phyloP scores from a whole-genome alignment of 2,113 vertebrate species.

The Laticauda laticaudata region DNA sequence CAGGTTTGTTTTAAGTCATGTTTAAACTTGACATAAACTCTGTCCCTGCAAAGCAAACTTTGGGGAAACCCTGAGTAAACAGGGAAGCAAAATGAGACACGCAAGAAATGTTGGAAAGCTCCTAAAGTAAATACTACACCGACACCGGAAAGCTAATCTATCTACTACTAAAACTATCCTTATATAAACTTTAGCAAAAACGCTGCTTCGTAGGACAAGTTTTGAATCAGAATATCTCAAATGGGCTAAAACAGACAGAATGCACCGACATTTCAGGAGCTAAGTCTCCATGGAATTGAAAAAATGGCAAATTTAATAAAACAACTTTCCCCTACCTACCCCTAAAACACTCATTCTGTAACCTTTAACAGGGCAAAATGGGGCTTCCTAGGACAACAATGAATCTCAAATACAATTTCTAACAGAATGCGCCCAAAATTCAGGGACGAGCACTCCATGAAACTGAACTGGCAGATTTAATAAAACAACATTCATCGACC shows the following conservation, averaged over 20 bases:
- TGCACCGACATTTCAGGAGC: background rate
- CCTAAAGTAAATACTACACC: background rate
- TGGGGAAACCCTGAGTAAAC: background rate
- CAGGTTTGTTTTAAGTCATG: no score
- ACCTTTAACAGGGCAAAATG: background rate
- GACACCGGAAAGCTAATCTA: background rate
- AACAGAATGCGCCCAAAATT: background rate
- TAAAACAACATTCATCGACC: background rate
- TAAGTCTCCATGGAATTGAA: background rate
- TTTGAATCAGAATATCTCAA: background rate
- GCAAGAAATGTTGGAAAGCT: rapidly evolving
- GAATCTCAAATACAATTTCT: background rate
- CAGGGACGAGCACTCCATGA: background rate
- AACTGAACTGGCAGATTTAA: background rate
- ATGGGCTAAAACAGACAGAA: background rate
- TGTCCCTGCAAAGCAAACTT: background rate
- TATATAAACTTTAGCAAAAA: background rate
- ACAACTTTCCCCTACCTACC: background rate
- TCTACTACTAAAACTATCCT: background rate
- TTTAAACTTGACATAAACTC: rapidly evolving
- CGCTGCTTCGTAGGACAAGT: background rate
- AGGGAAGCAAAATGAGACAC: no score
- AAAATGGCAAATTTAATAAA: background rate
- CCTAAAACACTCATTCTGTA: background rate
- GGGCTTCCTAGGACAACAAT: background rate